Evolutionary conservation across 2,113 vertebrate species (phyloP).

Genomic region (Epinephelus cyanopodus): DNA sequence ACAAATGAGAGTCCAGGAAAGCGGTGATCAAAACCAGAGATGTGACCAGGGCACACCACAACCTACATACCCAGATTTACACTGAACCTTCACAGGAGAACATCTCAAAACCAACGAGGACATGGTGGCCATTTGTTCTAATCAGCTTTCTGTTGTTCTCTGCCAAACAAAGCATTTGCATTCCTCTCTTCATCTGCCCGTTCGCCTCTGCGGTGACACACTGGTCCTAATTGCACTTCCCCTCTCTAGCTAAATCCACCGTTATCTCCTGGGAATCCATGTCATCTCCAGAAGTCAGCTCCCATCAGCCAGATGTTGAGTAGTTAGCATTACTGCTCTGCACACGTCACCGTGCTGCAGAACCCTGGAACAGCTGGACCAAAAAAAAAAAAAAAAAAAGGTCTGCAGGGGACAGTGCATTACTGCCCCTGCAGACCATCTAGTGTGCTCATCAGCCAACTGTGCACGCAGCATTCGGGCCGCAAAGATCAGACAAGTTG

Average conservation of each 20-base stretch:
- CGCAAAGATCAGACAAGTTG: slow-evolving; percentile 34
- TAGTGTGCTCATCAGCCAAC: slow-evolving; percentile 43
- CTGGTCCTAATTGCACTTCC: slow-evolving; percentile 83
- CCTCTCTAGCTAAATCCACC: slow-evolving; percentile 79
- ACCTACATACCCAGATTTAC: background rate
- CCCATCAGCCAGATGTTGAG: slow-evolving; percentile 84
- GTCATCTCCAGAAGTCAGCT: slow-evolving; percentile 80
- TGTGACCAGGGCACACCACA: background rate
- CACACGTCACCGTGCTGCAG: slow-evolving; percentile 67
- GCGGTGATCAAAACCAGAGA: background rate
- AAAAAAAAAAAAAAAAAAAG: slow-evolving; percentile 38
- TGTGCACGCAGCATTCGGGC: slow-evolving; percentile 36
- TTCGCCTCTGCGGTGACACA: slow-evolving; percentile 78
- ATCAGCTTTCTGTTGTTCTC: slow-evolving; percentile 83
- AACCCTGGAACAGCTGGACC: slow-evolving; percentile 77
- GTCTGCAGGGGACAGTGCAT: slow-evolving; percentile 63
- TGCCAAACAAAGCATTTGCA: slow-evolving; percentile 83
- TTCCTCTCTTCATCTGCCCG: slow-evolving; percentile 73
- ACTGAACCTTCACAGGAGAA: slow-evolving; percentile 35
- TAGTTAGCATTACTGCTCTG: slow-evolving; percentile 79
- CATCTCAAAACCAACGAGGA: slow-evolving; percentile 38
- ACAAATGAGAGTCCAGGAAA: background rate
- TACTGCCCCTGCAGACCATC: slow-evolving; percentile 50
- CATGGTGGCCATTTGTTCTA: slow-evolving; percentile 75
- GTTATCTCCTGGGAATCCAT: slow-evolving; percentile 83